These are phyloP conservation scores for Arvicanthis niloticus DNA, from an alignment of 2,113 vertebrate genomes.

Conservation along the genomic window DNA sequence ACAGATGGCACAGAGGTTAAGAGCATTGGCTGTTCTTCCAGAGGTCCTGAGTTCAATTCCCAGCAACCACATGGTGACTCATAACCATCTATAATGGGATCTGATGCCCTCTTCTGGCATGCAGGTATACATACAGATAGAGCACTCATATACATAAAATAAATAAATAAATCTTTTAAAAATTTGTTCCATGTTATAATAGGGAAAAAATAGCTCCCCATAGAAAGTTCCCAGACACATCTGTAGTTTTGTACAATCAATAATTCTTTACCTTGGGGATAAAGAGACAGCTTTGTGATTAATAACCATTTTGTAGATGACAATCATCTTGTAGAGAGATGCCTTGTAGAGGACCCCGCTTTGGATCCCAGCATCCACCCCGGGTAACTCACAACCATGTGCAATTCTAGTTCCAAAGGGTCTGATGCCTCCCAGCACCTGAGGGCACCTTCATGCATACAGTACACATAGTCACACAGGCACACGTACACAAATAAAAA, in stretches of 20 bases:
- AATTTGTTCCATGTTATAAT: slow-evolving; percentile 10
- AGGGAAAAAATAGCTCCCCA: not conserved
- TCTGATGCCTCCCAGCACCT: not conserved
- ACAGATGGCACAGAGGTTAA: too few species aligned
- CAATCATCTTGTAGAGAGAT: not conserved
- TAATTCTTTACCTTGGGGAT: slow-evolving; percentile 45
- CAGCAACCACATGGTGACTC: too few species aligned
- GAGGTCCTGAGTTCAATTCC: too few species aligned
- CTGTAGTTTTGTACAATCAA: slow-evolving; percentile 39
- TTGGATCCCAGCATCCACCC: not conserved
- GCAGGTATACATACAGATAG: too few species aligned
- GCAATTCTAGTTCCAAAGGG: not conserved
- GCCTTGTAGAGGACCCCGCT: not conserved
- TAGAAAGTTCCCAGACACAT: slow-evolving; percentile 29
- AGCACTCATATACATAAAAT: too few species aligned
- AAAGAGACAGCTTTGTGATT: not conserved
- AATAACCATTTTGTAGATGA: not conserved
- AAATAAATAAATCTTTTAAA: not conserved
- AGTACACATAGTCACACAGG: not conserved
- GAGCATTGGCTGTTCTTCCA: too few species aligned
- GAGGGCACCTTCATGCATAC: not conserved
- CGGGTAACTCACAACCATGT: not conserved
- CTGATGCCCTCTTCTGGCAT: too few species aligned
- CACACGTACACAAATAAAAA: not conserved
- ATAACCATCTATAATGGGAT: too few species aligned